Conservation (phyloP, 2,888 invertebrate species). For the Dusona sp. region DNA sequence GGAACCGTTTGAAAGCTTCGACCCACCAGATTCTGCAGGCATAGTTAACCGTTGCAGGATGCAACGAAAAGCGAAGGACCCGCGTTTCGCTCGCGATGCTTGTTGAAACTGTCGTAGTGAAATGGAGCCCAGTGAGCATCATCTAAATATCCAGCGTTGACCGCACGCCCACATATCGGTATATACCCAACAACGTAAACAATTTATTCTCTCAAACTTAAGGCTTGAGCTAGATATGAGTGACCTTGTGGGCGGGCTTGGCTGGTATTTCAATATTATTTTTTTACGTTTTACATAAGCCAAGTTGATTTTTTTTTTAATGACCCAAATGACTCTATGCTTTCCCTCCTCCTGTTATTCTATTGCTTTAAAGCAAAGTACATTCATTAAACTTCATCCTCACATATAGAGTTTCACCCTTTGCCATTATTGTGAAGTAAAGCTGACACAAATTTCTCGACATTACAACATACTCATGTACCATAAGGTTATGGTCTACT, state of each 20-base stretch:
- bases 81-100: conserved; percentile 32
- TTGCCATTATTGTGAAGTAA: conserved; percentile 9
- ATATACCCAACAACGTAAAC: conserved; percentile 15
- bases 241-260: neutral
- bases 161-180: conserved; percentile 9
- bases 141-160: conserved; percentile 32
- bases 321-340: neutral
- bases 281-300: too few species aligned
- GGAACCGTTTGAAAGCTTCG: conserved; percentile 72
- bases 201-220: conserved; percentile 2
- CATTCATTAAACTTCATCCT: neutral
- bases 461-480: neutral
- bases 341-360: neutral
- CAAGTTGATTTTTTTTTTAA: too few species aligned
- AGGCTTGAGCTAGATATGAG: neutral
- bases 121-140: conserved; percentile 23
- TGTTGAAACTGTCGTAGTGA: conserved; percentile 44
- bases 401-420: neutral
- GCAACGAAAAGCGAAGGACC: conserved; percentile 45
- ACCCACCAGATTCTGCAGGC: conserved; percentile 57
- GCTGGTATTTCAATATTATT: neutral
- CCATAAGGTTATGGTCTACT: neutral
- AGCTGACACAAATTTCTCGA: neutral
- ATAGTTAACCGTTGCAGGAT: conserved; percentile 60
- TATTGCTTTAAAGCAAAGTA: neutral